Base-by-base conservation (phyloP, 2,888 invertebrate species). In the Archaeoteleia sp. region DNA sequence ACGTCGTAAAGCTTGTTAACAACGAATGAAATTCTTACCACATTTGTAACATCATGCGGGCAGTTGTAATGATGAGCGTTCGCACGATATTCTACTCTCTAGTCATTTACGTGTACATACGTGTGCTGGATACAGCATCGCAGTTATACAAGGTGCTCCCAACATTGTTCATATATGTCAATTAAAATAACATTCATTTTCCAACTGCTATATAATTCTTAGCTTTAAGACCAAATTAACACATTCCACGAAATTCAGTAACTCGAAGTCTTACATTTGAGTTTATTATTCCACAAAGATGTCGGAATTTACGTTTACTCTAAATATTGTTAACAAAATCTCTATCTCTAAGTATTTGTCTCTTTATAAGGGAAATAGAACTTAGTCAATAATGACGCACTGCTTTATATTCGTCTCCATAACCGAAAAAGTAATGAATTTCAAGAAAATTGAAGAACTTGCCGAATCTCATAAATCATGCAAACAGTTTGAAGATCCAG, bases 1-100 rank as follows among this genome's bases (percentile, higher is more conserved):
- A 61, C 69, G 57, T 65, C 69, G 65, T 69, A 69, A 69, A 69
- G 57, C 61, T 66, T 69, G 69, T 69, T 69, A 69, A 65, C 65
- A 48, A 30, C 39, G 57, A 69, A 69, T 61, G 60, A 55, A 69
- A 65, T 65, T 69, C 65, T 69, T 69, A 55, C 60, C 65, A 51
- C 69, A 69, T 60, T 63, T 69, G 69, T 69, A 69, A 55, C 69
- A 57, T 57, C 58, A 69, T 69, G 69, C 69, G 69, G 69, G 69
- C 57, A 61, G 61, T 48, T 3, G 57, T 53, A 63, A 63, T 60
- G 57, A 58, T 43, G 42, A 46, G 55, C 51, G 55, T 67, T 67
- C 67, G 51, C 62, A 67, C 67, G 67, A 67, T 62, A 67, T 53
- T 48, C 53, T 9, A 45, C 43, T 67, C n/a, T n/a, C 45, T 30